Base-by-base conservation (phyloP, 2,113 vertebrate species). In the Panthera leo region DNA sequence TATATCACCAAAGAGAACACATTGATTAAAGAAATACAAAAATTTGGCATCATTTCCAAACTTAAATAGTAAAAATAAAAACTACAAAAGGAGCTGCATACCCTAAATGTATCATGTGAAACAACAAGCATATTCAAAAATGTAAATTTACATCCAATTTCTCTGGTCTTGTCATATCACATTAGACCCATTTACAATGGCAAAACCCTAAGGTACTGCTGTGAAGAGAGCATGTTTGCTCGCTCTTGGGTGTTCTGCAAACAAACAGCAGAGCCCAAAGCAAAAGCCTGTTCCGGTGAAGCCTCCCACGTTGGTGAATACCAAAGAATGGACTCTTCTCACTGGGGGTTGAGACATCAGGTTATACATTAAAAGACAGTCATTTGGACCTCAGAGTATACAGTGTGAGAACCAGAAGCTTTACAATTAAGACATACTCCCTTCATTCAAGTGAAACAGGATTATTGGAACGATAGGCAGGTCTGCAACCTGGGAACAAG, bases 21-120 rank as follows among this genome's bases (percentile, higher is more conserved):
- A 99, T 99, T 99, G 99, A 99, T 99, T 99, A 99, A 99, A 99
- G 99, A 99, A 99, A 99, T 99, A 99, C 98, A 99, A 99, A 99
- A 99, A 99, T 99, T 99, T 99, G 99, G 99, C 99, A 99, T 99
- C 98, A 99, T 99, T 99, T 99, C 99, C 99, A 99, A 99, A 99
- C 99, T 99, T 99, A 99, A 99, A 99, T 99, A 99, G 99, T 99
- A 99, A 99, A 99, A 99, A 99, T 99, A 99, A 99, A 99, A 99
- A 99, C 99, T 99, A 99, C 99, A 99, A 99, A 99, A 99, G 98
- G 99, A 99, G 99, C 98, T 98, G 99, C 98, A 99, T 99, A 99
- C 99, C 98, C 98, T 99, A 99, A 98, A 99, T 98, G 98, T 98
- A 99, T 98, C 98, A 98, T 99, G 98, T 99, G 98, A 99, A 99